phyloP scores from a whole-genome alignment of 2,888 invertebrate species.

The Drosophila borealis region DNA sequence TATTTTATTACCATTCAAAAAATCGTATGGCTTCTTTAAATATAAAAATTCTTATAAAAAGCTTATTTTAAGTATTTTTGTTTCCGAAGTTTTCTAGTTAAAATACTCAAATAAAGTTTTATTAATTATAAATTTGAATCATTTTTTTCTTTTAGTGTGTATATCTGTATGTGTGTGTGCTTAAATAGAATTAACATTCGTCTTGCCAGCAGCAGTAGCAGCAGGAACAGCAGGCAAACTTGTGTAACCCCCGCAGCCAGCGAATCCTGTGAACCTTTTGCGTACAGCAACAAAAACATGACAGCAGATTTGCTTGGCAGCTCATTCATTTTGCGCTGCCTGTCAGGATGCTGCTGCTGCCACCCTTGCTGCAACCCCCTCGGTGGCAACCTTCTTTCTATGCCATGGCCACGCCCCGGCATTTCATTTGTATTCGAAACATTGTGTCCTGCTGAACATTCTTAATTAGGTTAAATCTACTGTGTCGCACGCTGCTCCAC shows the following conservation, averaged over 20 bases:
- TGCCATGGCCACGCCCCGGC: slow-evolving; percentile 33
- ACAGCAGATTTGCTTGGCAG: slow-evolving; percentile 78
- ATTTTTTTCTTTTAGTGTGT: slow-evolving; percentile 8
- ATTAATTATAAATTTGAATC: not conserved
- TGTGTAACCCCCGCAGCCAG: slow-evolving; percentile 55
- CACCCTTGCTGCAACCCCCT: slow-evolving; percentile 5
- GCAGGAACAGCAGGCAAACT: slow-evolving; percentile 32
- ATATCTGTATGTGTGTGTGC: slow-evolving; percentile 39
- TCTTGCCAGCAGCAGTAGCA: slow-evolving; percentile 59
- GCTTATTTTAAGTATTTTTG: too few relatives aligned
- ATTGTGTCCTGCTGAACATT: slow-evolving; percentile 83
- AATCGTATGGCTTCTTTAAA: too few relatives aligned
- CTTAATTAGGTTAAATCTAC: slow-evolving; percentile 84
- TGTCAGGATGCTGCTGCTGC: slow-evolving; percentile 52
- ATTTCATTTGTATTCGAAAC: slow-evolving; percentile 83
- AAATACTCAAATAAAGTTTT: too few relatives aligned
- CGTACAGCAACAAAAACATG: slow-evolving; percentile 64
- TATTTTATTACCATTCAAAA: too few relatives aligned
- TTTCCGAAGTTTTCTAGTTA: too few relatives aligned
- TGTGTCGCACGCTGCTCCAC: slow-evolving; percentile 65
- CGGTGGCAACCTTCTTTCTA: not conserved
- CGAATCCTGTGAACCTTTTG: slow-evolving; percentile 63
- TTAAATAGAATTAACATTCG: slow-evolving; percentile 81
- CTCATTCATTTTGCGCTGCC: slow-evolving; percentile 74
- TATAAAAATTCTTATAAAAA: too few relatives aligned